These are phyloP conservation scores for Dinocampus coccinellae DNA, from an alignment of 2,888 invertebrate genomes.

Conservation along the genomic window DNA sequence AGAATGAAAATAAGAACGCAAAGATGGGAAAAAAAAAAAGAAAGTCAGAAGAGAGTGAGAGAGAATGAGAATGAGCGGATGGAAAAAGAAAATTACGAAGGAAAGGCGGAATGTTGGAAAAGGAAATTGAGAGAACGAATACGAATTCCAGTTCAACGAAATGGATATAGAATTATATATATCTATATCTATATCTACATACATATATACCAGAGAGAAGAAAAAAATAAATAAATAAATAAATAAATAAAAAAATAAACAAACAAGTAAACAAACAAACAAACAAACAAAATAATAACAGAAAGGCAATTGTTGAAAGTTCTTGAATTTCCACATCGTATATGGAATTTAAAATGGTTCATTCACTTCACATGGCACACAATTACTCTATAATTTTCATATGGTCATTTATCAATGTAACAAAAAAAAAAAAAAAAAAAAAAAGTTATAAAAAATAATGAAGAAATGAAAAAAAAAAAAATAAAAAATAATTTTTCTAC, in stretches of 20 bases:
- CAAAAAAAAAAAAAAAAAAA: not conserved
- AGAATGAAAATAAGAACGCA: not conserved
- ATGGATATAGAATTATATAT: conserved; percentile 6
- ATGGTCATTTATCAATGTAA: not conserved
- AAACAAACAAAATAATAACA: too few species aligned
- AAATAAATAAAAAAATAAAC: conserved; percentile 27
- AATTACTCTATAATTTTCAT: not conserved
- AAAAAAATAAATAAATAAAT: conserved; percentile 22
- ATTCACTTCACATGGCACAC: not conserved
- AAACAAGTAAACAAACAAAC: too few species aligned
- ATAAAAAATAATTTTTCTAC: too few species aligned
- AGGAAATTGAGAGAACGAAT: conserved; percentile 26
- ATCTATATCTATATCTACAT: not conserved
- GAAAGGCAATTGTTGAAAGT: conserved; percentile 29
- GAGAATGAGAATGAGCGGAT: conserved; percentile 10
- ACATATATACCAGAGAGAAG: conserved; percentile 1
- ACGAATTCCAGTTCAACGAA: conserved; percentile 27
- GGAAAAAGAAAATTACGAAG: conserved; percentile 15
- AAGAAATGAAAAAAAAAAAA: too few species aligned
- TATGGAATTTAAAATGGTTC: conserved; percentile 35
- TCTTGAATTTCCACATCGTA: conserved; percentile 14
- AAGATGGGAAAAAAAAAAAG: not conserved
- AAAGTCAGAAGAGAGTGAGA: too few species aligned
- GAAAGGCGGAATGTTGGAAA: conserved; percentile 18
- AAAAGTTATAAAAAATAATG: too few species aligned